phyloP scores from a whole-genome alignment of 2,113 vertebrate species.

The Nothocercus nigrocapillus region DNA sequence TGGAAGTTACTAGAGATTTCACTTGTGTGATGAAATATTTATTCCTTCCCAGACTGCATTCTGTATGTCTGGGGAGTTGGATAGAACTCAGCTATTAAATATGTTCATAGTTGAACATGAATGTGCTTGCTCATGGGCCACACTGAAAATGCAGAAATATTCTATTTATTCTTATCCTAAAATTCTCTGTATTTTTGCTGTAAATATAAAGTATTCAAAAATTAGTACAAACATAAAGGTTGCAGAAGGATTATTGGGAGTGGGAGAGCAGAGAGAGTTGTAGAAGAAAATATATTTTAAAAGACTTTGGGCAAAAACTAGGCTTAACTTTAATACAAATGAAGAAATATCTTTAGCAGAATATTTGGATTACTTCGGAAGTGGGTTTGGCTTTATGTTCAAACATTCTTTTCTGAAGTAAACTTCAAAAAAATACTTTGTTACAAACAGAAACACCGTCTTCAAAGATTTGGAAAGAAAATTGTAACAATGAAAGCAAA shows the following conservation, averaged over 20 bases:
- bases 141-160: not conserved
- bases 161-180: not conserved
- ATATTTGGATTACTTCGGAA: not conserved
- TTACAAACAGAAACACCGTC: not conserved
- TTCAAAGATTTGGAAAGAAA: not conserved
- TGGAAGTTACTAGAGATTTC: not conserved
- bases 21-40: not conserved
- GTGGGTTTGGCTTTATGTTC: not conserved
- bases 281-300: not conserved
- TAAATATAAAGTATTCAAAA: not conserved
- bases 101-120: not conserved
- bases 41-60: not conserved
- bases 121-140: too few species aligned
- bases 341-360: not conserved
- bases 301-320: not conserved
- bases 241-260: not conserved
- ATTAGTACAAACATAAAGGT: accelerated
- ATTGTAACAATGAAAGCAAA: not conserved
- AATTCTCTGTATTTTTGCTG: not conserved
- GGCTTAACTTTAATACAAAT: not conserved
- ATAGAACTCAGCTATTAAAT: not conserved
- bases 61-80: not conserved
- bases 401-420: not conserved
- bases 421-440: not conserved
- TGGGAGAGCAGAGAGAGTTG: not conserved